Percentiles rank a stretch among this genome's conserved stretches.
phyloP scores from a whole-genome alignment of 2,113 vertebrate species.

The Amblyopsis rosae region DNA sequence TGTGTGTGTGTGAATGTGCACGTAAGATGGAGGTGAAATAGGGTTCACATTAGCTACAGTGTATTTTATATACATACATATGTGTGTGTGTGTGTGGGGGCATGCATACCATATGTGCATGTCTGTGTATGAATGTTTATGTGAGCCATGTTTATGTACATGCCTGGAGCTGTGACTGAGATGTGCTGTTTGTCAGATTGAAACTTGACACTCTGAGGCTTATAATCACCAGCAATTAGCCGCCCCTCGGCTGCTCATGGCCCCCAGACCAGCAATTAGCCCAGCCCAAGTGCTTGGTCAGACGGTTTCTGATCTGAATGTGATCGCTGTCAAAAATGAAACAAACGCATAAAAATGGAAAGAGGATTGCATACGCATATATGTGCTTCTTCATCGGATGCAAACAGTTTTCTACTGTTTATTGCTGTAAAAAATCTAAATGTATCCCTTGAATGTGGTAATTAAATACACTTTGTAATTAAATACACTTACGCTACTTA shows the following conservation, averaged over 20 bases:
- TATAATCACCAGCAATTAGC: conserved; percentile 77
- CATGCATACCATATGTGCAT: conserved; percentile 11
- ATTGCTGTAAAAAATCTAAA: not conserved
- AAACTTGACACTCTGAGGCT: conserved; percentile 73
- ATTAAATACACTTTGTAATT: not conserved
- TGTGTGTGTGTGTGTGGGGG: conserved; percentile 16
- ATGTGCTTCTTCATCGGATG: not conserved
- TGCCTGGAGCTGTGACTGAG: conserved; percentile 22
- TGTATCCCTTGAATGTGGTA: not conserved
- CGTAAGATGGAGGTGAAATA: conserved; percentile 33
- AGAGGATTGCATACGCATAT: not conserved
- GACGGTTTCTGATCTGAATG: conserved; percentile 58
- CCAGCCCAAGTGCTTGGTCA: conserved; percentile 59
- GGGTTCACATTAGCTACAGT: conserved; percentile 48
- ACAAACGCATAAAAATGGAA: conserved; percentile 21
- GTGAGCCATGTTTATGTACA: not conserved
- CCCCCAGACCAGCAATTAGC: conserved; percentile 73
- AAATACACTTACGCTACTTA: not conserved
- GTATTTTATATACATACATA: conserved; percentile 8
- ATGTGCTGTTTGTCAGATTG: conserved; percentile 52
- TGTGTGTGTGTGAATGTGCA: conserved; percentile 24
- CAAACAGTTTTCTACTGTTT: not conserved
- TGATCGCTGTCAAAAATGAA: conserved; percentile 55
- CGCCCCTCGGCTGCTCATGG: conserved; percentile 57
- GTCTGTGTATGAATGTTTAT: conserved; percentile 2